phyloP scores from a whole-genome alignment of 2,888 invertebrate genomes.

The Melieria crassipennis region DNA sequence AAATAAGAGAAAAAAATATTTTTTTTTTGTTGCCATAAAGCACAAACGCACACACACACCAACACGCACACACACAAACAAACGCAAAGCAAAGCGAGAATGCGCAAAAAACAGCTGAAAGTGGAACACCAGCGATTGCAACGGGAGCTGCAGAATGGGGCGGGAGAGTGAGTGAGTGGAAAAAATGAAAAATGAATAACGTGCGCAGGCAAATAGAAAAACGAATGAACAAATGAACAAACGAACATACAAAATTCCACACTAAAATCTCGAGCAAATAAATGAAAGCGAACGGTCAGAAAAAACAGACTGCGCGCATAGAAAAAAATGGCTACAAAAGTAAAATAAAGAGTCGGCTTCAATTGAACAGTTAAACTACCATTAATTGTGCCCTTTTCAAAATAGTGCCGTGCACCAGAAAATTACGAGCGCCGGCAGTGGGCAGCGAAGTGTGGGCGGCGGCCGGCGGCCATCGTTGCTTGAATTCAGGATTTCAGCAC shows the following conservation, averaged over 20 bases:
- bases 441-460: background rate
- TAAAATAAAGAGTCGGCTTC: slow-evolving; percentile 50
- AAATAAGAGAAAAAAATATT: slow-evolving; percentile 58
- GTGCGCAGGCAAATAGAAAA: slow-evolving; percentile 51
- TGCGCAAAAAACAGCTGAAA: slow-evolving; percentile 32
- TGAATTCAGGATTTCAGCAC: background rate
- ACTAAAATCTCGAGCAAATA: slow-evolving; percentile 19
- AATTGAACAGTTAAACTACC: slow-evolving; percentile 62
- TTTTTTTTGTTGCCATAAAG: slow-evolving; percentile 22
- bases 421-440: slow-evolving; percentile 31
- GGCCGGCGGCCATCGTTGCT: background rate
- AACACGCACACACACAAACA: slow-evolving; percentile 14
- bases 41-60: slow-evolving; percentile 4
- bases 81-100: slow-evolving; percentile 16
- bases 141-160: background rate
- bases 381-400: slow-evolving; percentile 55
- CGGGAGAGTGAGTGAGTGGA: slow-evolving; percentile 16
- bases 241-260: slow-evolving; percentile 20
- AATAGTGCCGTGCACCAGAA: slow-evolving; percentile 35
- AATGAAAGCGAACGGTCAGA: background rate
- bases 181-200: slow-evolving; percentile 61
- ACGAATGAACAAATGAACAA: slow-evolving; percentile 33
- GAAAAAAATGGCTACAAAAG: slow-evolving; percentile 33
- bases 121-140: background rate
- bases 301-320: background rate